Evolutionary conservation across 2,888 invertebrate species (phyloP).

Genomic region (Leptura quadrifasciata): DNA sequence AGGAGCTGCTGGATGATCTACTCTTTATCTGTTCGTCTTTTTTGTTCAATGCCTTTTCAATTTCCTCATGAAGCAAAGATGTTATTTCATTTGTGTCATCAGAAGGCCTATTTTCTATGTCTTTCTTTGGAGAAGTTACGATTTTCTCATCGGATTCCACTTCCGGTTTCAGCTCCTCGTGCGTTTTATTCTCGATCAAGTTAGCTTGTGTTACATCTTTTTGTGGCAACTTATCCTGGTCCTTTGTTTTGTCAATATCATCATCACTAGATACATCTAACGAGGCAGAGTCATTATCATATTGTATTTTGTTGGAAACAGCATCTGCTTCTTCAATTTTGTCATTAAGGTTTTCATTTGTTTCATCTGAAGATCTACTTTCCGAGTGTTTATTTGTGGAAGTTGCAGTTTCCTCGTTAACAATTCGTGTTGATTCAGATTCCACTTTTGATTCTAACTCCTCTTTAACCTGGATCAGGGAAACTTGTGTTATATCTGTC

Average conservation of each 20-base stretch:
- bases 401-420: background rate
- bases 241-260: background rate
- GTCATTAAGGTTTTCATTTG: background rate
- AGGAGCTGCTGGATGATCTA: slow-evolving; percentile 45
- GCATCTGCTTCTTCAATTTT: background rate
- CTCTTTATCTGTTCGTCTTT: slow-evolving; percentile 28
- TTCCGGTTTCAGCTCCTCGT: no score
- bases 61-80: background rate
- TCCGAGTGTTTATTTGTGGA: background rate
- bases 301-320: no score
- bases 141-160: background rate
- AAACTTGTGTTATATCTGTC: background rate
- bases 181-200: background rate
- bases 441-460: background rate
- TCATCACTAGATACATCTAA: background rate
- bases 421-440: background rate
- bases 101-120: background rate
- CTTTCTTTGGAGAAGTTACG: background rate
- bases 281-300: no score
- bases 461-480: background rate
- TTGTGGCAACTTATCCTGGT: background rate
- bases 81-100: background rate
- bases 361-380: background rate
- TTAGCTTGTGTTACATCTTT: background rate
- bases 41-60: slow-evolving; percentile 25